Base-by-base conservation (phyloP, 2,113 vertebrate genomes). In the Marcusenius ussheri region DNA sequence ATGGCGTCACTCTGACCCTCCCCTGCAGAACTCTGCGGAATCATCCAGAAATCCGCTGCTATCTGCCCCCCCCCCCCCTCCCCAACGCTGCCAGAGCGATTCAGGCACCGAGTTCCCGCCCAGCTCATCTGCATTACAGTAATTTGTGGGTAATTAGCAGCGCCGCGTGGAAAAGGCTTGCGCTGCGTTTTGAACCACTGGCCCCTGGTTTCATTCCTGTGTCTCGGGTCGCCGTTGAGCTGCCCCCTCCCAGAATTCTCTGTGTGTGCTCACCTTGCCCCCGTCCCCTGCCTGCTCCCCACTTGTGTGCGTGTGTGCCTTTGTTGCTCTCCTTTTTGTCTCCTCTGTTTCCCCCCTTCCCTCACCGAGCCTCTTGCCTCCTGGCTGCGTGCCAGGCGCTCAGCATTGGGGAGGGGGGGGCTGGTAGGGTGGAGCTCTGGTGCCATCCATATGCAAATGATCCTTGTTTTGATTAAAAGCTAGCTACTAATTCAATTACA, bases 391-490 rank as follows among this genome's bases (percentile, higher is more conserved):
- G 92, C 94, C 94, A 95, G 46, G 53, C 15, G 77, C 86, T 89
- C 62, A 87, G 89, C 90, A 87, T 89, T 93, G 87, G 88, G 53
- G 47, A 83, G 56, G 2, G 86, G 21, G 53, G 56, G 56, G 58
- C 9, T 66, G 10, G n/a, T 4, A 27, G 62, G 62, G 92, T 35
- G 90, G 90, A 80, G 89, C 50, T 21, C 3, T 90, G 89, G 93
- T 9, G 27, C 62, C 91, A 84, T 93, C 89, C 0, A n/a, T 91
- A 83, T 93, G 90, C 92, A 95, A 95, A 96, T 95, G 87, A 91
- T 51, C 90, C 91, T 94, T 92, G 92, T 94, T 94, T 95, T 95
- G 93, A 96, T 95, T 96, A 95, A 95, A 94, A 95, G 93, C 93
- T 90, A 90, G 92, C 92, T 93, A 92, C 92, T 91, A 92, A 93